A percentile compares a stretch with the other conserved stretches of the same genome.
phyloP scores from a whole-genome alignment of 2,888 invertebrate species.

The Capitulum mitella region DNA sequence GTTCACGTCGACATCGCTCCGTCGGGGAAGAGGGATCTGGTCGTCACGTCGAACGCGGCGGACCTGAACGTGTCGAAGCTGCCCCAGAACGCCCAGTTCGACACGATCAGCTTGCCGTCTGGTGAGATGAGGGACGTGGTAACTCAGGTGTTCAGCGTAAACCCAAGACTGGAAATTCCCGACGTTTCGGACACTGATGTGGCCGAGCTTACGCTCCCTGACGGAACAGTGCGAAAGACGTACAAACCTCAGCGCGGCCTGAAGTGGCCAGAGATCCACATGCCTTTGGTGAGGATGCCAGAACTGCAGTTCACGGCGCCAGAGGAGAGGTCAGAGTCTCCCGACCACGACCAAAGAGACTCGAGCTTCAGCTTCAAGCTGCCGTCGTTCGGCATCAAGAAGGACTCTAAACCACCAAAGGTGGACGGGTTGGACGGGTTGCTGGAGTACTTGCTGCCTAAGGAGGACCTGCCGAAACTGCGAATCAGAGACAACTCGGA shows the following conservation, averaged over 20 bases:
- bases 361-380: not conserved
- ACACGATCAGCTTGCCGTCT: not conserved
- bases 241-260: not conserved
- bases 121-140: not conserved
- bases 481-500: not conserved
- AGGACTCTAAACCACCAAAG: not conserved
- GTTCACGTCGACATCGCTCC: not conserved
- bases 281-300: not conserved
- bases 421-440: not conserved
- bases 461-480: not conserved
- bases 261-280: constrained; percentile 4
- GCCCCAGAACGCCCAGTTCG: not conserved
- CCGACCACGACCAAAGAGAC: not conserved
- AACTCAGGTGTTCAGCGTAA: not conserved
- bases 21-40: not conserved
- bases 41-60: not conserved
- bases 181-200: not conserved
- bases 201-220: not conserved
- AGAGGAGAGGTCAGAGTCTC: not conserved
- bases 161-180: not conserved
- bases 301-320: not conserved
- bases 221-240: not conserved
- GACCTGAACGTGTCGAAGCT: not conserved
- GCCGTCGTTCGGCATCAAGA: not conserved
- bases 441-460: not conserved